A percentile compares a stretch with the other conserved stretches of the same genome.
Evolutionary conservation across 2,797 vertebrate genomes (phyloP).

Genomic region (Xenopus petersii): DNA sequence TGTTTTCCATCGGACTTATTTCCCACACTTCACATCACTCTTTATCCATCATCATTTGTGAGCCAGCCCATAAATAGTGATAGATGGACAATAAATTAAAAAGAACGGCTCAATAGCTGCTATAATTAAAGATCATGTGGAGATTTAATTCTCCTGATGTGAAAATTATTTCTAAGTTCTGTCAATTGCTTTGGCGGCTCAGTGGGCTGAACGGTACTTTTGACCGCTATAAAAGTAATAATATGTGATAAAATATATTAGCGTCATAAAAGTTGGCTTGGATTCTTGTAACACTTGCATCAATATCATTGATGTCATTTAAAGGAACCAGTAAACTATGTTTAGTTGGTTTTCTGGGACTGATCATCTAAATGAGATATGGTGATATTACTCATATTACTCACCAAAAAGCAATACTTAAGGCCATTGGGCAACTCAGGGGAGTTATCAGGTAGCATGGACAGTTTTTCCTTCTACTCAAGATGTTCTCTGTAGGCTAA

Average conservation of each 20-base stretch:
- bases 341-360: background rate
- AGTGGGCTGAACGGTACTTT: background rate
- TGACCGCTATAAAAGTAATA: background rate
- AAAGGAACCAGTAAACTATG: background rate
- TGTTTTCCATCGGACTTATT: conserved; percentile 2
- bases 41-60: background rate
- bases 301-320: background rate
- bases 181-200: background rate
- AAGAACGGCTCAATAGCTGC: background rate
- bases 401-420: too few species aligned
- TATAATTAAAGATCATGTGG: conserved; percentile 1
- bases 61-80: background rate
- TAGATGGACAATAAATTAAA: background rate
- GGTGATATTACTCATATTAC: too few species aligned
- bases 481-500: too few species aligned
- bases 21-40: background rate
- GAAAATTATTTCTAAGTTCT: background rate
- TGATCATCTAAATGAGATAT: too few species aligned
- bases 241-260: background rate
- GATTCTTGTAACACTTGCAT: background rate
- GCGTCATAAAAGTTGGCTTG: background rate
- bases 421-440: too few species aligned
- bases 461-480: too few species aligned
- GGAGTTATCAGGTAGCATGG: too few species aligned
- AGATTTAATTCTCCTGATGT: background rate